Conservation (phyloP, 1,140 invertebrate genomes). For the Papilio helenus region DNA sequence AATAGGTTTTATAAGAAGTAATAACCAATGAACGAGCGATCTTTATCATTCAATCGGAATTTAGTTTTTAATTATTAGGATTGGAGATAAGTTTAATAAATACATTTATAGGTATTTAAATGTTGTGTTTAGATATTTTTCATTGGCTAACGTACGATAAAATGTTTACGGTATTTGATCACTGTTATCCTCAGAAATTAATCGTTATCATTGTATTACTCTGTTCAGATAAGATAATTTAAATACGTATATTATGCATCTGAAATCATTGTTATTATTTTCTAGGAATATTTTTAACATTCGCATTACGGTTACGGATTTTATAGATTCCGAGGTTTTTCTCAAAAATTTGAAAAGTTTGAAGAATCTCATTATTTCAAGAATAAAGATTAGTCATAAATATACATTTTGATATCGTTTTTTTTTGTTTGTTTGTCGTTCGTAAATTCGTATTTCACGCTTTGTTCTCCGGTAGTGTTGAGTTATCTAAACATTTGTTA, state of each 20-base stretch:
- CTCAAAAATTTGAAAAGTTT: too few species aligned
- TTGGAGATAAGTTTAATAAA: not conserved
- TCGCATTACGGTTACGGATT: not conserved
- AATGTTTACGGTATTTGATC: constrained; percentile 8
- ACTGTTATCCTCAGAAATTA: constrained; percentile 24
- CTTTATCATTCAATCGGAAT: not conserved
- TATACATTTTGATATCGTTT: too few species aligned
- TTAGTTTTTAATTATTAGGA: not conserved
- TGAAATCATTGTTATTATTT: constrained; percentile 26
- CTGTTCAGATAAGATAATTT: constrained; percentile 4
- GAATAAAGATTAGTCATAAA: too few species aligned
- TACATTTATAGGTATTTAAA: not conserved
- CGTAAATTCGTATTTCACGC: too few species aligned
- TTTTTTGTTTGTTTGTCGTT: too few species aligned
- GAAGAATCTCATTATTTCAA: too few species aligned
- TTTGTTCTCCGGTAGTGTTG: too few species aligned
- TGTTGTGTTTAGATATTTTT: not conserved
- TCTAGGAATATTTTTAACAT: not conserved
- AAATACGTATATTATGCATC: not conserved
- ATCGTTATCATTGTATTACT: constrained; percentile 9
- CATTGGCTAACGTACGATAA: constrained; percentile 10
- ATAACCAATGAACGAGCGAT: not conserved
- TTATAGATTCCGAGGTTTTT: not conserved
- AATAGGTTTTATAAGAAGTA: too few species aligned
- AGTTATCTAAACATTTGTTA: too few species aligned